A percentile compares a stretch with the other conserved stretches of the same genome.
These are phyloP conservation scores for Pycnonotus jocosus DNA, from an alignment of 2,113 vertebrate species.

Conservation along the genomic window DNA sequence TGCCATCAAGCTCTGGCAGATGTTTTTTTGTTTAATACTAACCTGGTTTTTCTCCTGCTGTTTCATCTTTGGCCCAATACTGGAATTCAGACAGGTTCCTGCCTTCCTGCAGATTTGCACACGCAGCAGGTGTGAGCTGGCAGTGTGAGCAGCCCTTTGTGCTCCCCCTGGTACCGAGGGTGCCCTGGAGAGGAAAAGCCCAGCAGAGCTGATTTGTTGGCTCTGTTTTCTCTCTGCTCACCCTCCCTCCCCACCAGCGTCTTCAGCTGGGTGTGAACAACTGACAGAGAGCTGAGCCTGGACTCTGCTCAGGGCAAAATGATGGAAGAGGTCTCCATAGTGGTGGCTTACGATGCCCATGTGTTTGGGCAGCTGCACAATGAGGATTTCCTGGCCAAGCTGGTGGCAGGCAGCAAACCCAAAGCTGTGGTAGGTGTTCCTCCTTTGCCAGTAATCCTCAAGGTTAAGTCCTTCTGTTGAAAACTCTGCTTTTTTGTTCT, in stretches of 20 bases:
- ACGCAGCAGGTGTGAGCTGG: background rate
- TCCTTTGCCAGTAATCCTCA: background rate
- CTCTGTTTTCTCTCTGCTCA: background rate
- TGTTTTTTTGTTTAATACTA: background rate
- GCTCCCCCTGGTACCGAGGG: background rate
- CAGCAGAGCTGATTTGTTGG: background rate
- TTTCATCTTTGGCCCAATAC: background rate
- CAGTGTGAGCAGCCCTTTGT: background rate
- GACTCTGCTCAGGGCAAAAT: slow-evolving; percentile 71
- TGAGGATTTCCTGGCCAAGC: slow-evolving; percentile 85
- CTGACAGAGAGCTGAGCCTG: background rate
- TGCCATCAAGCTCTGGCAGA: background rate
- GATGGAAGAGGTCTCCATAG: slow-evolving; percentile 98
- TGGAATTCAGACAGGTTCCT: background rate
- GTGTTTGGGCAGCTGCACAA: slow-evolving; percentile 88
- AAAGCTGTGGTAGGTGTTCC: slow-evolving; percentile 85
- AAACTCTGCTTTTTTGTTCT: background rate
- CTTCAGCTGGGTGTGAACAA: slow-evolving; percentile 54
- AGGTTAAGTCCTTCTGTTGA: background rate
- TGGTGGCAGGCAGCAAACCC: slow-evolving; percentile 90
- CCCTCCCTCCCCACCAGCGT: slow-evolving; percentile 32
- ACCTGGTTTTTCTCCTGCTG: background rate
- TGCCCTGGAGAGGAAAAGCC: background rate
- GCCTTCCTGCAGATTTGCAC: background rate
- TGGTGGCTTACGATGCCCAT: slow-evolving; percentile 92